Evolutionary conservation across 2,113 vertebrate genomes (phyloP).

Genomic region (Morone chrysops): DNA sequence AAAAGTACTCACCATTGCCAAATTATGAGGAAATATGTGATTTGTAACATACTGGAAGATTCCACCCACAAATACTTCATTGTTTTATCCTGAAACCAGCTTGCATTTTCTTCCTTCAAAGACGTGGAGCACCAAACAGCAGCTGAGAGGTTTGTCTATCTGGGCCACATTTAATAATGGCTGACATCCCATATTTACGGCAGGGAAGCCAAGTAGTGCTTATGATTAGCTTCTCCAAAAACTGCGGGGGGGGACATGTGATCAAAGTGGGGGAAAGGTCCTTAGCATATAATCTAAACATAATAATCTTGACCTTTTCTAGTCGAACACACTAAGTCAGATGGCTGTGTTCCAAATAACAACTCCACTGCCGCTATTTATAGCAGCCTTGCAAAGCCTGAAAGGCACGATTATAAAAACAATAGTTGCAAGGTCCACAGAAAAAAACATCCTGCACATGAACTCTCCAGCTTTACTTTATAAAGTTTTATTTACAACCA

Average conservation of each 20-base stretch:
- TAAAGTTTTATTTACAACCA: slow-evolving; percentile 21
- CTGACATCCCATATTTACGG: slow-evolving; percentile 47
- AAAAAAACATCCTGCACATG: background rate
- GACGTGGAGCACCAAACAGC: slow-evolving; percentile 22
- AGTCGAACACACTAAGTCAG: slow-evolving; percentile 54
- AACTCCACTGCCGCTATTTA: slow-evolving; percentile 66
- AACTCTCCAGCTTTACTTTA: background rate
- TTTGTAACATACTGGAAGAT: slow-evolving; percentile 25
- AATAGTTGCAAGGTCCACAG: background rate
- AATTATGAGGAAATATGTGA: background rate
- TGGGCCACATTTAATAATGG: slow-evolving; percentile 27
- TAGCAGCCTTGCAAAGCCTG: slow-evolving; percentile 53
- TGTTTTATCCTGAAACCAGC: background rate
- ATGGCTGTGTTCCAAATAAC: slow-evolving; percentile 61
- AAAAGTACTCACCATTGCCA: background rate
- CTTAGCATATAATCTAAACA: slow-evolving; percentile 69
- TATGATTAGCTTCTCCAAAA: slow-evolving; percentile 45
- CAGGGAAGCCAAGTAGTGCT: slow-evolving; percentile 23
- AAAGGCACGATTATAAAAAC: slow-evolving; percentile 21
- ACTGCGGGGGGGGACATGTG: slow-evolving; percentile 51
- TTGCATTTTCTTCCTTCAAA: background rate
- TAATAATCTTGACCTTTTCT: slow-evolving; percentile 74
- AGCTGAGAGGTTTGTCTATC: slow-evolving; percentile 35
- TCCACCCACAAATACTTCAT: slow-evolving; percentile 16
- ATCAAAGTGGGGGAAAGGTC: slow-evolving; percentile 81